phyloP scores from a whole-genome alignment of 2,888 invertebrate species.

The Hartigia nigra region DNA sequence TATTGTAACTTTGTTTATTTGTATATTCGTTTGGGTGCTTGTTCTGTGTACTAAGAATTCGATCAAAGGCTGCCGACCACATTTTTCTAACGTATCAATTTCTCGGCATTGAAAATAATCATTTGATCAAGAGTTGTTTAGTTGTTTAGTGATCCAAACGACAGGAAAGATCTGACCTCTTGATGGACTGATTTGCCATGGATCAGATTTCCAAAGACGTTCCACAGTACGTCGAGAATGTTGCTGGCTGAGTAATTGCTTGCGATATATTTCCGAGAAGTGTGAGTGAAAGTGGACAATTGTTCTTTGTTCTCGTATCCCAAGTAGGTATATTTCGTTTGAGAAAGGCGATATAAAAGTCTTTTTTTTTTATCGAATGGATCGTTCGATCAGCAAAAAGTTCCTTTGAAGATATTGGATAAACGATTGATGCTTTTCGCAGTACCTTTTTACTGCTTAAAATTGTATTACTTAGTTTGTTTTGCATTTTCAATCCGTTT shows the following conservation, averaged over 20 bases:
- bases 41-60: not conserved
- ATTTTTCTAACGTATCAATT: too few relatives aligned
- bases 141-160: too few relatives aligned
- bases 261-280: slow-evolving; percentile 29
- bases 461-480: not conserved
- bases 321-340: not conserved
- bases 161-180: too few relatives aligned
- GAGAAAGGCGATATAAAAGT: too few relatives aligned
- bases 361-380: too few relatives aligned
- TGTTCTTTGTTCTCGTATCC: slow-evolving; percentile 19
- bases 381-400: too few relatives aligned
- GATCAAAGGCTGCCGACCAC: too few relatives aligned
- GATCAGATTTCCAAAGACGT: slow-evolving; percentile 14
- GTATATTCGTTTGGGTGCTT: not conserved
- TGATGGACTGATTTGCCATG: not conserved
- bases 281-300: slow-evolving; percentile 27
- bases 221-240: slow-evolving; percentile 5
- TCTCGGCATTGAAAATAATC: too few relatives aligned
- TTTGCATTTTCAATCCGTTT: not conserved
- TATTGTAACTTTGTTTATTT: not conserved
- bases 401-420: not conserved
- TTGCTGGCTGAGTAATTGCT: slow-evolving; percentile 13
- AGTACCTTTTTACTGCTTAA: not conserved
- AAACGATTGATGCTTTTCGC: not conserved
- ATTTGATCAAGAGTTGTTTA: too few relatives aligned